A percentile compares a stretch with the other conserved stretches of the same genome.
These are phyloP conservation scores for Grapholita molesta DNA, from an alignment of 1,140 invertebrate species.

Conservation along the genomic window DNA sequence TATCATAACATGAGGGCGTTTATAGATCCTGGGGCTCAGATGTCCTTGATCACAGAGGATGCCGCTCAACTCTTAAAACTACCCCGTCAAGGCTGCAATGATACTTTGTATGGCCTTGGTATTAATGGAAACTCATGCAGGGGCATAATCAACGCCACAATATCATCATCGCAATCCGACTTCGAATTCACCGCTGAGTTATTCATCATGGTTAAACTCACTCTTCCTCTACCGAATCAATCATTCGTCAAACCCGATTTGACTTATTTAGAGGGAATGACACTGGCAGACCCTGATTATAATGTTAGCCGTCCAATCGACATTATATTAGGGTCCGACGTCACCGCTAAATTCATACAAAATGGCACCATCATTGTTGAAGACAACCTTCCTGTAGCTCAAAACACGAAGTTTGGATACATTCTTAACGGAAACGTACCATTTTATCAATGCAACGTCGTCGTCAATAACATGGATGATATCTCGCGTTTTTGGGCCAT, in stretches of 20 bases:
- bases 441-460: not conserved
- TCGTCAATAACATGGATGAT: not conserved
- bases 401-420: not conserved
- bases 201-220: constrained; percentile 23
- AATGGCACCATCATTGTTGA: not conserved
- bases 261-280: constrained; percentile 18
- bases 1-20: constrained; percentile 19
- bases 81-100: constrained; percentile 20
- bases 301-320: constrained; percentile 19
- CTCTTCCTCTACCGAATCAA: constrained; percentile 23
- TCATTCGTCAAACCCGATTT: constrained; percentile 25
- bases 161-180: constrained; percentile 14
- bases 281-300: constrained; percentile 26
- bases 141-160: constrained; percentile 18
- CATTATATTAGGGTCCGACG: constrained; percentile 20
- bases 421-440: not conserved
- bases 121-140: constrained; percentile 21
- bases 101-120: constrained; percentile 21
- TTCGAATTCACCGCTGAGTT: constrained; percentile 21
- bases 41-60: constrained; percentile 23
- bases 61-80: constrained; percentile 23
- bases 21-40: constrained; percentile 25
- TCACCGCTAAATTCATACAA: not conserved
- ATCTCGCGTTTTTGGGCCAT: not conserved
- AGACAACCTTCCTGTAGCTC: not conserved